phyloP scores from a whole-genome alignment of 2,888 invertebrate genomes.

The Temnothorax ravouxi region DNA sequence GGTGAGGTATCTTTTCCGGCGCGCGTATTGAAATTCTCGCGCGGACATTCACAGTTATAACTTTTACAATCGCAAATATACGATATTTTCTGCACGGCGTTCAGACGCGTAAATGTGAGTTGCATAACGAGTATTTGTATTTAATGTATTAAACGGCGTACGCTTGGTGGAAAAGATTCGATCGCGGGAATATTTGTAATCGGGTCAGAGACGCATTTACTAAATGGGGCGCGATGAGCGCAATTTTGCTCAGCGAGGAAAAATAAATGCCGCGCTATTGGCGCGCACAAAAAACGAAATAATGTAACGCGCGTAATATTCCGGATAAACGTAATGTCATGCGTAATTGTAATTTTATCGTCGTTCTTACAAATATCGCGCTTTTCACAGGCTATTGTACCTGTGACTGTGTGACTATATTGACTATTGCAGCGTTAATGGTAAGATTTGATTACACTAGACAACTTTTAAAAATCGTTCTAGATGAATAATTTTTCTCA shows the following conservation, averaged over 20 bases:
- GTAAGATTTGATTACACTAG: neutral
- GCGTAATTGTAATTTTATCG: constrained; percentile 41
- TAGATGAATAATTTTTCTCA: neutral
- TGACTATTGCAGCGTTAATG: neutral
- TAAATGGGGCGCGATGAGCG: constrained; percentile 46
- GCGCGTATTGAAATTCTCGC: constrained; percentile 41
- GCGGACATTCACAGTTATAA: constrained; percentile 46
- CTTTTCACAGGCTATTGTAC: neutral
- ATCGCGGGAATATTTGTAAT: constrained; percentile 49
- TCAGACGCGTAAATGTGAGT: constrained; percentile 11
- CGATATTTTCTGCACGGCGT: constrained; percentile 18
- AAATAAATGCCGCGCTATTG: constrained; percentile 39
- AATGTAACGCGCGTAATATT: constrained; percentile 39
- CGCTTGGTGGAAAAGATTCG: constrained; percentile 41
- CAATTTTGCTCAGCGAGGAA: constrained; percentile 49
- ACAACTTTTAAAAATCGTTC: neutral
- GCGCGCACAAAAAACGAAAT: constrained; percentile 34
- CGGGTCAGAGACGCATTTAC: constrained; percentile 40
- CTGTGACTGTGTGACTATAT: neutral
- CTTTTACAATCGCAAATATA: constrained; percentile 38
- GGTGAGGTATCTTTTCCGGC: constrained; percentile 37
- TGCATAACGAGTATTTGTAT: constrained; percentile 50
- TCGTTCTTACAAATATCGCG: constrained; percentile 17
- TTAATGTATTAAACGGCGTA: constrained; percentile 47
- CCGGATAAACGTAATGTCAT: constrained; percentile 16